Percentiles rank a stretch among this genome's conserved stretches.
phyloP scores from a whole-genome alignment of 2,113 vertebrate genomes.

The Anser brachyrhynchus region DNA sequence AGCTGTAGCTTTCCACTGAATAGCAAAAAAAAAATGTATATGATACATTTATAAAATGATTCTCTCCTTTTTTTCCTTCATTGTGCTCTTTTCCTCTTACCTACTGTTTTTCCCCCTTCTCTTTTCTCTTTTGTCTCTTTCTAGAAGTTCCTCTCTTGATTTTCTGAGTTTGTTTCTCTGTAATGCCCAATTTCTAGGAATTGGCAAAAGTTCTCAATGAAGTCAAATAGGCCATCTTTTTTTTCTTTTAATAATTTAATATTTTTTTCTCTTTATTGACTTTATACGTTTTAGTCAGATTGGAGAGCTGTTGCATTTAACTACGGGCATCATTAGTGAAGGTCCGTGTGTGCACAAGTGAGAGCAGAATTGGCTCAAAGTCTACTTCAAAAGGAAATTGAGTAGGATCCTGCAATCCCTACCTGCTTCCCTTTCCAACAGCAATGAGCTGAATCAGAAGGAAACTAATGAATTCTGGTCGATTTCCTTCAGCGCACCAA shows the following conservation, averaged over 20 bases:
- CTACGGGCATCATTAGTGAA: neutral
- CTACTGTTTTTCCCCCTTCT: neutral
- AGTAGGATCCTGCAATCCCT: constrained; percentile 26
- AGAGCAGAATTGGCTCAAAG: neutral
- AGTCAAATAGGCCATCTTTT: neutral
- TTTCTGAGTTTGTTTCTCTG: neutral
- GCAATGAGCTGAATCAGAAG: constrained; percentile 63
- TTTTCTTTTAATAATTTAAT: neutral
- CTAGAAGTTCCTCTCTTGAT: neutral
- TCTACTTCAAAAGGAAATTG: constrained; percentile 60
- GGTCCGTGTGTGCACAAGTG: neutral
- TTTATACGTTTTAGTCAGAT: neutral
- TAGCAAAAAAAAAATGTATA: neutral
- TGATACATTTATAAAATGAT: neutral
- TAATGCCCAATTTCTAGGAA: neutral
- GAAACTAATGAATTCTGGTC: constrained; percentile 65
- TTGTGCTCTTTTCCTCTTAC: neutral
- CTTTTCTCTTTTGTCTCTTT: neutral
- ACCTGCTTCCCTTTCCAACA: constrained; percentile 58
- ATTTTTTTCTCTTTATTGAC: neutral
- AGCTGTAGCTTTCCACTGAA: neutral
- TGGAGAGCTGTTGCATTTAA: neutral
- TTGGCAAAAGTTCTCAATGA: neutral
- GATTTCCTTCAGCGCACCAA: constrained; percentile 51
- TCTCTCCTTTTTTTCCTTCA: neutral